Base-by-base conservation (phyloP, 2,797 vertebrate species). In the Meda fulgida region DNA sequence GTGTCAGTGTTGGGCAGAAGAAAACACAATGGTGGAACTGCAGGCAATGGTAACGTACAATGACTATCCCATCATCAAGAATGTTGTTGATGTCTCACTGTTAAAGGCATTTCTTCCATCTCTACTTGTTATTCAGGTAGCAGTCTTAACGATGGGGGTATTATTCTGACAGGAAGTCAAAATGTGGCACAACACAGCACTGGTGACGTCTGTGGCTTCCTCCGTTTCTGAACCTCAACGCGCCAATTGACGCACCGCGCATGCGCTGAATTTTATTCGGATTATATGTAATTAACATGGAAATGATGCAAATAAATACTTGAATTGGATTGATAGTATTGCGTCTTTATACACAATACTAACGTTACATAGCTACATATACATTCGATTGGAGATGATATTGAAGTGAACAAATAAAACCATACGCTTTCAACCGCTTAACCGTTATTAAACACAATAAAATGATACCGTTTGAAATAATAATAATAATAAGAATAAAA, bases 241-340 rank as follows among this genome's bases (percentile, higher is more conserved):
- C 13, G 18, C 3, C 10, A 26, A 23, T 1, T 18, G 9, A 23
- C 1, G 19, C 6, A 48, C 19, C 66, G 78, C 78, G 78, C 78
- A 79, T 66, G 78, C 78, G 60, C 78, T 34, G 5, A 79, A 43
- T 79, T 46, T 79, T 46, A 26, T 34, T 48, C 38, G 11, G 26
- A 48, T 79, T 48, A 16, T 8, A 63, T n/a, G 11, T 23, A 66
- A 31, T 66, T 66, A 31, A 79, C 8, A 79, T 34, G n/a, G 21
- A n/a, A 72, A 72, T 72, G 0, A 14, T n/a, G 18, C 78, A 21
- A 66, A 63, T 23, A 21, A 19, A 46, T 3, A 31, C 65, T 77
- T 10, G 7, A 77, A 63, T 43, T 43, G 16, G 23, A 43, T 78
- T 21, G 7, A 63, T 21, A 11, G 36, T 1, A 7, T 1, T 21